Percentiles rank a stretch among this genome's conserved stretches.
phyloP scores from a whole-genome alignment of 2,113 vertebrate genomes.

The Cyanistes caeruleus region DNA sequence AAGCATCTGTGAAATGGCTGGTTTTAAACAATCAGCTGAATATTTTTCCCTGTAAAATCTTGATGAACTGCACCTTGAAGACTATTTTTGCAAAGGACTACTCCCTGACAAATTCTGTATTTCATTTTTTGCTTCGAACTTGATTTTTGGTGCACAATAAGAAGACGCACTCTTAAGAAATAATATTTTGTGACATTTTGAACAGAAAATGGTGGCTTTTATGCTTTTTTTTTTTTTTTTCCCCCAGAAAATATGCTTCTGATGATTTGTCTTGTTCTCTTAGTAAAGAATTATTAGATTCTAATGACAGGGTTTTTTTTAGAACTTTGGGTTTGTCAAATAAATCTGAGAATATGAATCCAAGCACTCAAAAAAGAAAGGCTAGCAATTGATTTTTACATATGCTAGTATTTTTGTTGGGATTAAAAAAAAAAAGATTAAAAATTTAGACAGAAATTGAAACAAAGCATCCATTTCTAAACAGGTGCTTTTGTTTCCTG shows the following conservation, averaged over 20 bases:
- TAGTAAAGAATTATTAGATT: neutral
- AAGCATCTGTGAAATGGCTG: neutral
- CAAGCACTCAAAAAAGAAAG: neutral
- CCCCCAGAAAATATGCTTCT: neutral
- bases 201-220: neutral
- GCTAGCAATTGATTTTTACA: neutral
- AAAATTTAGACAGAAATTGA: neutral
- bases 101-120: accelerated
- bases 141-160: neutral
- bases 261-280: neutral
- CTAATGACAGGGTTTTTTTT: neutral
- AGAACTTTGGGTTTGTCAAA: neutral
- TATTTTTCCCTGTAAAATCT: neutral
- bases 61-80: neutral
- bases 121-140: neutral
- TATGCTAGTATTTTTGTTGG: neutral
- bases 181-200: neutral
- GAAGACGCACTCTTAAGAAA: neutral
- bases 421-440: neutral
- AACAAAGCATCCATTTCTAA: neutral
- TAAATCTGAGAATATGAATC: neutral
- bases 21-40: neutral
- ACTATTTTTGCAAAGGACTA: neutral
- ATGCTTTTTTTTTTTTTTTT: neutral
- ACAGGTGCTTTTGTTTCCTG: neutral